phyloP scores from a whole-genome alignment of 2,888 invertebrate genomes.

The Sipunculus nudus region DNA sequence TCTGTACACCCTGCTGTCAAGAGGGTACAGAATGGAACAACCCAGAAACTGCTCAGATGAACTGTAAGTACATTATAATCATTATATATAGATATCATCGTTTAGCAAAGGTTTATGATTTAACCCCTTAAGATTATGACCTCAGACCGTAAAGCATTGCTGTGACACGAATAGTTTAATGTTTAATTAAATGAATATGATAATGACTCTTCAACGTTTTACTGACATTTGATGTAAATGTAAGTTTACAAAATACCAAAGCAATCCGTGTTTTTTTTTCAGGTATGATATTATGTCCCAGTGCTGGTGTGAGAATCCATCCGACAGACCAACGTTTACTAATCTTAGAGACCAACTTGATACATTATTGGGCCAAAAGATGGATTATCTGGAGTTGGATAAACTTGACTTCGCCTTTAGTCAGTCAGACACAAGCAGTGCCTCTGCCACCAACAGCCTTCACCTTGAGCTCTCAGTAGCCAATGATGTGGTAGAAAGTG shows the following conservation, averaged over 20 bases:
- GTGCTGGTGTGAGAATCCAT: conserved; percentile 59
- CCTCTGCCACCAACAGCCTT: no score
- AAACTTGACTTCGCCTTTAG: conserved; percentile 58
- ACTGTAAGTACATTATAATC: conserved; percentile 50
- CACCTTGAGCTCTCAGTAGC: no score
- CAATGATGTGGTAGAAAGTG: no score
- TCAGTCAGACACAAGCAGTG: no score
- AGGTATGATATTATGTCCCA: conserved; percentile 63
- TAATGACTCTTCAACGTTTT: no score
- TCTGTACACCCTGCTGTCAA: conserved; percentile 56
- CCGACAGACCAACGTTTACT: conserved; percentile 57
- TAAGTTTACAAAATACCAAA: not conserved
- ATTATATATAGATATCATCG: not conserved
- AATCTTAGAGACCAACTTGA: conserved; percentile 57
- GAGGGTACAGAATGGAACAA: conserved; percentile 63
- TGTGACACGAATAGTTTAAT: no score
- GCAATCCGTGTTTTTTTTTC: conserved; percentile 10
- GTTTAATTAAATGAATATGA: no score
- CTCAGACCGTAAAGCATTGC: not conserved
- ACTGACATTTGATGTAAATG: not conserved
- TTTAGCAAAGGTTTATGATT: not conserved
- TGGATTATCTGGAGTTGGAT: conserved; percentile 61
- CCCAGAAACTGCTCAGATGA: conserved; percentile 62
- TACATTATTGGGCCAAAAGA: conserved; percentile 51
- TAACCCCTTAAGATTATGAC: not conserved